Evolutionary conservation across 2,113 vertebrate genomes (phyloP), one percentile per base, ranked within the genome.

Genomic region (Copsychus sechellarum): DNA sequence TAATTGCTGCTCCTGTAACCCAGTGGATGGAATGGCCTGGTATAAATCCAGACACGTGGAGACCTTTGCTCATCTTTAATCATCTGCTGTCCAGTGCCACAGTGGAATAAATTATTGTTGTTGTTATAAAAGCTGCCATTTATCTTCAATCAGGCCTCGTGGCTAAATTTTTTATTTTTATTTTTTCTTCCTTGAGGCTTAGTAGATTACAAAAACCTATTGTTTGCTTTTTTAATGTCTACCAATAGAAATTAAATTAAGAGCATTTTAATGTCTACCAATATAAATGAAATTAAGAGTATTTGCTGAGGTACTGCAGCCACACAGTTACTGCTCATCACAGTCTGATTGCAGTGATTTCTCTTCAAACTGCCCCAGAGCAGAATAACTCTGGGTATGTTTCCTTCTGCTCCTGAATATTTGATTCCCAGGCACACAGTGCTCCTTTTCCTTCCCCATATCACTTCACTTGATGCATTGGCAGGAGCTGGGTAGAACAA

Each of bases 41-140:
- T 42, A 61, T 84, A 73, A 84, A 94, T 76, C 84, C 78, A 89
- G 57, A 73, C 45, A 92, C 0, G 0, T 64, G 83, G 54, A 81
- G 81, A 85, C 58, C 90, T 92, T 92, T 91, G 58, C 38, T 80
- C 20, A 3, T 90, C 65, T 90, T 87, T 57, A 91, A 82, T 91
- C 74, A 76, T 82, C 42, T 65, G 12, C 50, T 79, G 58, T 66
- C 62, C 42, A 61, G 12, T 47, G 71, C 50, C 26, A 19, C 9
- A 16, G 54, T 61, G 33, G 57, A 45, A 87, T 82, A 89, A 89
- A 85, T 87, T 70, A 88, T 70, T 73, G 40, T 58, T 86, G 36
- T 70, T 87, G 15, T 51, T 66, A 57, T 69, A 42, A 74, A 84
- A 88, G 25, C 72, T 93, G 9, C 6, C 51, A 42, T 84, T 87